Conservation (phyloP, 37 sponge, comb jelly and placozoan species). For the Ianthella basta region DNA sequence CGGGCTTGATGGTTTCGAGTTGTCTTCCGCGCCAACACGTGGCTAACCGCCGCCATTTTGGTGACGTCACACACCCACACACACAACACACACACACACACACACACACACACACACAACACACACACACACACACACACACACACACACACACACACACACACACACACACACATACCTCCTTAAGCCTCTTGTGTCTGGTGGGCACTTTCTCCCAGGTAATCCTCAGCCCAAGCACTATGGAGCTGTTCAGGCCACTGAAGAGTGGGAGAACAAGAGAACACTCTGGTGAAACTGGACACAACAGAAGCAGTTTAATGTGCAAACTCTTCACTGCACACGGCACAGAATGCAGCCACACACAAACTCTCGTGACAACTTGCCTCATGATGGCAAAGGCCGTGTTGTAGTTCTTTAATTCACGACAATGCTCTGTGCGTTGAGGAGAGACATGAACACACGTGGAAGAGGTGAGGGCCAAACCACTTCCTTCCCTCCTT, state of each 20-base stretch:
- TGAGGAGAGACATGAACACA: not conserved
- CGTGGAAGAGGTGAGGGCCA: too few species aligned
- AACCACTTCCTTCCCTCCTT: too few species aligned
- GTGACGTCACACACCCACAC: too few species aligned
- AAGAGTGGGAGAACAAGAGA: not conserved
- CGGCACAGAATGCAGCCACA: not conserved
- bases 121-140: slow-evolving; percentile 19
- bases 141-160: slow-evolving; percentile 33
- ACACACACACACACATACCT: slow-evolving; percentile 50
- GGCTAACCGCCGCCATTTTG: too few species aligned
- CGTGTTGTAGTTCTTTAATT: slow-evolving; percentile 77
- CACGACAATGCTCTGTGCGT: slow-evolving; percentile 58
- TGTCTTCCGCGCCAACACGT: too few species aligned
- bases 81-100: not conserved
- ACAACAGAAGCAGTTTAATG: too few species aligned
- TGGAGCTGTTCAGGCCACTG: slow-evolving; percentile 82
- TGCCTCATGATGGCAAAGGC: slow-evolving; percentile 79
- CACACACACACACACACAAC: not conserved
- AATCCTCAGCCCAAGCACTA: slow-evolving; percentile 68
- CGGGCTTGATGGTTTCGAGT: too few species aligned
- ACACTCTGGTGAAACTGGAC: too few species aligned
- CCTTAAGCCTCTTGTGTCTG: slow-evolving; percentile 74
- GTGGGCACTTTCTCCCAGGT: slow-evolving; percentile 91
- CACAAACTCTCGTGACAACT: not conserved
- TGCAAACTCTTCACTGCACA: not conserved